Evolutionary conservation across 2,113 vertebrate species (phyloP).

Genomic region (Apodemus speciosus): DNA sequence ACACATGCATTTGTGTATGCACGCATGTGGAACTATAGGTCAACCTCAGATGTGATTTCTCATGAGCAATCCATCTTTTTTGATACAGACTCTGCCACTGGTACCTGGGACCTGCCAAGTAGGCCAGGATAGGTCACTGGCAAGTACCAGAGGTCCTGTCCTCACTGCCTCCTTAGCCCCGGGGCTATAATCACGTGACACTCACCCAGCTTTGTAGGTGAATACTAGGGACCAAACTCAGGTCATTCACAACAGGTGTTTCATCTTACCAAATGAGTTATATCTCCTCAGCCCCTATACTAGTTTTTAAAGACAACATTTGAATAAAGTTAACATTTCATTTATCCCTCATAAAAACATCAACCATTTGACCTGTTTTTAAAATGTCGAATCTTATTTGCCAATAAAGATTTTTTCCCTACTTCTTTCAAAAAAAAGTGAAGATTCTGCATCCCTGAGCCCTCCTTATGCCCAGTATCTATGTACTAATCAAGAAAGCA

Average conservation of each 20-base stretch:
- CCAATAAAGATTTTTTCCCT: neutral
- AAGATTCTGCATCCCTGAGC: neutral
- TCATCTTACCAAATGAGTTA: neutral
- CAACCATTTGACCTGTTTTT: neutral
- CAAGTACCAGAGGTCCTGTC: neutral
- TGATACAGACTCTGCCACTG: neutral
- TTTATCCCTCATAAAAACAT: neutral
- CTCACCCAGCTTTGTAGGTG: neutral
- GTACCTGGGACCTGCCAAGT: neutral
- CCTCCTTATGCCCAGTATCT: neutral
- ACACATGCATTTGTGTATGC: neutral
- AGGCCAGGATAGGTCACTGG: neutral
- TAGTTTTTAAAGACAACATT: neutral
- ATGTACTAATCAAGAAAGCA: neutral
- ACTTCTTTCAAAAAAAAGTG: neutral
- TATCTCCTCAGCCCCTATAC: neutral
- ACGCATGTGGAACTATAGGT: neutral
- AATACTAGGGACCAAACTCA: neutral
- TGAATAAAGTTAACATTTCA: slow-evolving; percentile 7
- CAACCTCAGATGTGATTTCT: neutral
- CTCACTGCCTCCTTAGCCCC: neutral
- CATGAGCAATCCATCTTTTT: neutral
- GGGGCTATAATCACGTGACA: neutral
- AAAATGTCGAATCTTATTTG: neutral
- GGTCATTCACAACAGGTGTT: neutral